These are phyloP conservation scores for Alaudala cheleensis DNA, from an alignment of 2,113 vertebrate genomes.

Conservation along the genomic window DNA sequence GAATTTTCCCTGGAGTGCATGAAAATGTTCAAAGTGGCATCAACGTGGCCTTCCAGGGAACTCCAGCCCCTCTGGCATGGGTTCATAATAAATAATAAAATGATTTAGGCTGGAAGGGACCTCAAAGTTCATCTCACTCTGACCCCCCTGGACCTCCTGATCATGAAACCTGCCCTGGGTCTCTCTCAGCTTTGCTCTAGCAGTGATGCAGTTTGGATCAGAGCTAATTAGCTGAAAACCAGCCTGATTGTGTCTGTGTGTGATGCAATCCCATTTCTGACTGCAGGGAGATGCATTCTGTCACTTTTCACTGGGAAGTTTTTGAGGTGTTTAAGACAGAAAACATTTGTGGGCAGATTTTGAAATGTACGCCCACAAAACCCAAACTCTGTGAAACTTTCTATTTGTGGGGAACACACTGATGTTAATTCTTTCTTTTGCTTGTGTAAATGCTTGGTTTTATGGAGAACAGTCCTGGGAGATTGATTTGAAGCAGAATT, in stretches of 20 bases:
- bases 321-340: slow-evolving; percentile 16
- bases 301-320: not conserved
- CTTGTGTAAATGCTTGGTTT: not conserved
- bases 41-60: not conserved
- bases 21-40: not conserved
- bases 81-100: not conserved
- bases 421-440: not conserved
- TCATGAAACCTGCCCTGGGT: not conserved
- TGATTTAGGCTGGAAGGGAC: not conserved
- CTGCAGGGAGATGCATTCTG: not conserved
- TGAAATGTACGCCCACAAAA: not conserved
- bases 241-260: not conserved
- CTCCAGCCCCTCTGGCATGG: not conserved
- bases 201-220: not conserved
- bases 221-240: not conserved
- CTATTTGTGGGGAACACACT: not conserved
- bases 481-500: not conserved
- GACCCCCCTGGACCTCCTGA: not conserved
- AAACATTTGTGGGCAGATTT: slow-evolving; percentile 32
- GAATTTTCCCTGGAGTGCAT: not conserved
- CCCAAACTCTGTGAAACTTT: not conserved
- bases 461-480: not conserved
- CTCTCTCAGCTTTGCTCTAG: not conserved
- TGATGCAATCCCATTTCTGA: slow-evolving; percentile 11
- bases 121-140: not conserved